phyloP scores from a whole-genome alignment of 2,888 invertebrate species.

The Phorcus lineatus region DNA sequence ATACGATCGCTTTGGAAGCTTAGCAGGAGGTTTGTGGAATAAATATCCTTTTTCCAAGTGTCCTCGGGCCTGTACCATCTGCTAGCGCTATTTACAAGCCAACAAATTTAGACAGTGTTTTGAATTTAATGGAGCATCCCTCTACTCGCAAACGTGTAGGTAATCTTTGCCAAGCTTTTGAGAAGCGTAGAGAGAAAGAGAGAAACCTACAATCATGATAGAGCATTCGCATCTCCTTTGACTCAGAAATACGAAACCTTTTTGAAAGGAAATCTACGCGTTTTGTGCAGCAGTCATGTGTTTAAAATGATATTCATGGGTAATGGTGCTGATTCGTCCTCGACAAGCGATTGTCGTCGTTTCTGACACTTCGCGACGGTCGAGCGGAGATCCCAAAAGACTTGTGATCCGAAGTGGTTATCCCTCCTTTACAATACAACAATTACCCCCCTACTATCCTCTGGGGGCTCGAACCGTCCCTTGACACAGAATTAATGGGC shows the following conservation, averaged over 20 bases:
- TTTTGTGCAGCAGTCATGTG: slow-evolving; percentile 21
- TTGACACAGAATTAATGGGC: slow-evolving; percentile 6
- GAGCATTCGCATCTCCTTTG: slow-evolving; percentile 17
- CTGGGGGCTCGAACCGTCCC: not conserved
- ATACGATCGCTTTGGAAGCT: slow-evolving; percentile 6
- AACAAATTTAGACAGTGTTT: slow-evolving; percentile 23
- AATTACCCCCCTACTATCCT: slow-evolving; percentile 9
- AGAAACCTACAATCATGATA: slow-evolving; percentile 18
- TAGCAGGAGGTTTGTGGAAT: not conserved
- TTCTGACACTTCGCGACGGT: slow-evolving; percentile 17
- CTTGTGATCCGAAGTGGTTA: slow-evolving; percentile 6
- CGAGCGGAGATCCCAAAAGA: slow-evolving; percentile 7
- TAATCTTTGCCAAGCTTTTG: slow-evolving; percentile 16
- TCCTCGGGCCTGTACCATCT: slow-evolving; percentile 7
- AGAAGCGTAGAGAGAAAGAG: not conserved
- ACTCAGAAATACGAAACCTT: slow-evolving; percentile 27
- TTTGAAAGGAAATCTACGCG: slow-evolving; percentile 8
- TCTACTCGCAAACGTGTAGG: not conserved
- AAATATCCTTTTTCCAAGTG: not conserved
- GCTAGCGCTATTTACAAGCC: slow-evolving; percentile 17
- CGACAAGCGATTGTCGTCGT: not conserved
- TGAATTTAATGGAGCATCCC: slow-evolving; percentile 6
- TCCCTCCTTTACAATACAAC: slow-evolving; percentile 2
- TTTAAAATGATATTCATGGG: slow-evolving; percentile 32
- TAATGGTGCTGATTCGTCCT: slow-evolving; percentile 21